phyloP scores from a whole-genome alignment of 2,797 vertebrate species.

The Percopsis omiscomaycus region DNA sequence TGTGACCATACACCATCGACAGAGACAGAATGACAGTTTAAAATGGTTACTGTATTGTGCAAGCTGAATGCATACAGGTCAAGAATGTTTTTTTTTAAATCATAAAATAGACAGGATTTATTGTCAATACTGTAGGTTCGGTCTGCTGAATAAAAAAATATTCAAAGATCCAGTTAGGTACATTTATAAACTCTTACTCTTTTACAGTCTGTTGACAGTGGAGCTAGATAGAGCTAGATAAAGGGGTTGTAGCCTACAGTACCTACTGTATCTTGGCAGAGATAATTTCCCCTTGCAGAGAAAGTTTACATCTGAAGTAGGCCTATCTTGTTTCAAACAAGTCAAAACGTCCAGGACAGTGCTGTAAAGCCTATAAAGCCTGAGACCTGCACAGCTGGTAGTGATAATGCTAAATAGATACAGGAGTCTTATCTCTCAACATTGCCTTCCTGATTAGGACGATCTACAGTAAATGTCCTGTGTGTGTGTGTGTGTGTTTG shows the following conservation, averaged over 20 bases:
- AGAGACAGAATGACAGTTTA: neutral
- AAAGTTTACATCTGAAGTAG: conserved; percentile 15
- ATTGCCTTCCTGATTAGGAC: conserved; percentile 31
- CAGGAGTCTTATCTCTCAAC: conserved; percentile 32
- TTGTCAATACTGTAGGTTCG: neutral
- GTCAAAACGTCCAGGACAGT: conserved; percentile 22
- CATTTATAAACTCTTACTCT: too few relatives aligned
- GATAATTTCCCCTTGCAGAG: neutral
- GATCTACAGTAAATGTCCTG: neutral
- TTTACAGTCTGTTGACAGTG: too few relatives aligned
- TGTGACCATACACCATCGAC: neutral
- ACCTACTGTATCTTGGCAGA: too few relatives aligned
- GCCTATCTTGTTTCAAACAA: conserved; percentile 21
- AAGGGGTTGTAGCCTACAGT: too few relatives aligned
- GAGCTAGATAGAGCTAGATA: too few relatives aligned
- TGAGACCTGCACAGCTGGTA: conserved; percentile 57
- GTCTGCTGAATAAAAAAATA: neutral
- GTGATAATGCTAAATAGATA: conserved; percentile 52
- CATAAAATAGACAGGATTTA: neutral
- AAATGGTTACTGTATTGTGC: conserved; percentile 9
- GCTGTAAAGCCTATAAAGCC: conserved; percentile 19
- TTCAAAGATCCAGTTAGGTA: too few relatives aligned
- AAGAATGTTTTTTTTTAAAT: neutral
- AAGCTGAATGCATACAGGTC: neutral
- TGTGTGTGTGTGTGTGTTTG: neutral